These are phyloP conservation scores for Stegodyphus dumicola DNA, from an alignment of 1,140 invertebrate species.

Conservation along the genomic window DNA sequence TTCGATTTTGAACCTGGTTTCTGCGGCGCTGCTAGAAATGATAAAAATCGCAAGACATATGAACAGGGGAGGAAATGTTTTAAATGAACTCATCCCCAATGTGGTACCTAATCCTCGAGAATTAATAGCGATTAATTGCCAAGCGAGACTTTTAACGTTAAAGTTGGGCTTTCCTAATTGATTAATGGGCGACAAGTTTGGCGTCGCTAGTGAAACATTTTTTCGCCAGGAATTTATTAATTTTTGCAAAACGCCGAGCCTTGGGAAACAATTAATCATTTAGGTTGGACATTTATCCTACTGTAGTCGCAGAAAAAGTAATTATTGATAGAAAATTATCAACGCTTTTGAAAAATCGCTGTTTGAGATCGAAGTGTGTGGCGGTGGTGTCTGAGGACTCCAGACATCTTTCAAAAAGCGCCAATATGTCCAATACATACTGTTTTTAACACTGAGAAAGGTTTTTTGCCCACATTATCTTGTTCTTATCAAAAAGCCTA, in stretches of 20 bases:
- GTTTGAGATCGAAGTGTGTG: neutral
- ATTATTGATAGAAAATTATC: slow-evolving; percentile 20
- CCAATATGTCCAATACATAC: no score
- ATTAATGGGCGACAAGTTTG: slow-evolving; percentile 41
- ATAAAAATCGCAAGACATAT: no score
- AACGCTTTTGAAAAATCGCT: neutral
- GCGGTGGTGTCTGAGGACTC: neutral
- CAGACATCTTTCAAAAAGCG: no score
- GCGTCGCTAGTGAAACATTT: slow-evolving; percentile 17
- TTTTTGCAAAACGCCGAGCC: slow-evolving; percentile 24
- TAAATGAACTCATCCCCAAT: no score
- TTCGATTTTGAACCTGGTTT: no score
- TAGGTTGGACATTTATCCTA: slow-evolving; percentile 3
- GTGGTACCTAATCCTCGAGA: neutral
- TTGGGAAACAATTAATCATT: slow-evolving; percentile 54
- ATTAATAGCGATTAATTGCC: slow-evolving; percentile 55
- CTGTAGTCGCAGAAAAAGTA: neutral
- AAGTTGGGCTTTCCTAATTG: slow-evolving; percentile 43
- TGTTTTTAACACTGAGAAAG: no score
- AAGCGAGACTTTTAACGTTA: slow-evolving; percentile 24
- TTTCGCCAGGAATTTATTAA: slow-evolving; percentile 33
- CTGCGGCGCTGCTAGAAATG: no score
- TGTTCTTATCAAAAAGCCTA: no score
- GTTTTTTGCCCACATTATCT: no score
- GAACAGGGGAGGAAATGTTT: no score